Evolutionary conservation across 2,888 invertebrate genomes (phyloP).

Genomic region (Cantharis nigra): DNA sequence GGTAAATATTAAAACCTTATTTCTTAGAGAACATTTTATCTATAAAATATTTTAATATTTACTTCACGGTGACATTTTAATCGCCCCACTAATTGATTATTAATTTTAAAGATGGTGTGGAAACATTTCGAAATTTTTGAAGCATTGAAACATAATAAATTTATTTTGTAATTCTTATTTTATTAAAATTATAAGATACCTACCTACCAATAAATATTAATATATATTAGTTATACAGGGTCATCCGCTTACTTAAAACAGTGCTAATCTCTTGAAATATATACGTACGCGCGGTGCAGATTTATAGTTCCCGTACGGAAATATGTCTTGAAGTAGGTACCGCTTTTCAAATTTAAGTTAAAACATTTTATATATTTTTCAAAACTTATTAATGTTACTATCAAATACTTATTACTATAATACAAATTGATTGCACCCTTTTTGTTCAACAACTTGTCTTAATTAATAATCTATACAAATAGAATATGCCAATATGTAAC

Average conservation of each 20-base stretch:
- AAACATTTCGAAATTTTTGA: background rate
- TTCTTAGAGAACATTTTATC: background rate
- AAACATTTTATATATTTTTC: background rate
- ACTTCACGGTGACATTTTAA: background rate
- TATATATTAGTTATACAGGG: background rate
- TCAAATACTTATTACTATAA: background rate
- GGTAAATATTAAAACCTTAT: conserved; percentile 63
- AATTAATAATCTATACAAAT: background rate
- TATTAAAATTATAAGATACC: background rate
- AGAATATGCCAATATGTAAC: background rate
- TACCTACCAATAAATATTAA: background rate
- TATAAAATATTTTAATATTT: background rate
- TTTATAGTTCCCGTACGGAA: background rate
- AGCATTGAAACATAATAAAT: background rate
- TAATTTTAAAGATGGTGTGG: background rate
- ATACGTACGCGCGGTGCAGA: background rate
- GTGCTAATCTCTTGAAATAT: background rate
- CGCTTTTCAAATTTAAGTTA: background rate
- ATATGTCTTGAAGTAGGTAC: background rate
- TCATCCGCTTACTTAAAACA: background rate
- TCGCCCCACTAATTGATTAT: background rate
- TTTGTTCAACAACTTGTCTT: background rate
- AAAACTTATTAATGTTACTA: background rate
- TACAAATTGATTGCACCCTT: background rate
- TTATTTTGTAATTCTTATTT: background rate